phyloP scores from a whole-genome alignment of 2,888 invertebrate genomes.

The Erebia palarica region DNA sequence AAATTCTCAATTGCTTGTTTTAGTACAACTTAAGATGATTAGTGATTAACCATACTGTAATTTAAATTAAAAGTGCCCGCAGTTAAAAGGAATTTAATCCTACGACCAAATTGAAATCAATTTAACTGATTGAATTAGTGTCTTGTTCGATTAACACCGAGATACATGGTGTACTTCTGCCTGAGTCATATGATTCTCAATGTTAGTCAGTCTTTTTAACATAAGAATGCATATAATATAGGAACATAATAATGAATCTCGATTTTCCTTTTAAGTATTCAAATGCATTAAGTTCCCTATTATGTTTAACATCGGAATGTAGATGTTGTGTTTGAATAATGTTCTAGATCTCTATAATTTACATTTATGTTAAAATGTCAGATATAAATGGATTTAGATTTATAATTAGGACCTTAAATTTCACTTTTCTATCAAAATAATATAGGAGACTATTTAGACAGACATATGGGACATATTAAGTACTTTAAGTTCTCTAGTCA shows the following conservation, averaged over 20 bases:
- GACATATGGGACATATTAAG: conserved; percentile 2
- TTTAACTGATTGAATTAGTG: conserved; percentile 31
- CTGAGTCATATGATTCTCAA: conserved; percentile 13
- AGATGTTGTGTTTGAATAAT: conserved; percentile 8
- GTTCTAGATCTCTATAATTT: conserved; percentile 15
- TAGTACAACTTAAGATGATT: conserved; percentile 4
- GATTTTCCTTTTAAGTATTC: conserved; percentile 16
- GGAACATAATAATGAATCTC: conserved; percentile 18
- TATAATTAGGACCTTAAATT: conserved; percentile 2
- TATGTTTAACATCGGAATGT: conserved; percentile 18
- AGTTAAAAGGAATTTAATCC: conserved; percentile 24
- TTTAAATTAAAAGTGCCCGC: conserved; percentile 22
- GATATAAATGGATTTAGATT: conserved; percentile 8
- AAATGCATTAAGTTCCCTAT: conserved; percentile 10
- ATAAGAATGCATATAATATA: conserved; percentile 28
- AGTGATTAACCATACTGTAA: not conserved
- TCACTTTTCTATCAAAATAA: not conserved
- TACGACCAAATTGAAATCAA: conserved; percentile 30
- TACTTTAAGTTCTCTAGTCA: not conserved
- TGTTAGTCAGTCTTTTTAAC: conserved; percentile 19
- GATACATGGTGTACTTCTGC: not conserved
- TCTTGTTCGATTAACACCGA: conserved; percentile 14
- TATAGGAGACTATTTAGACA: not conserved
- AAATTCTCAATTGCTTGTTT: conserved; percentile 1
- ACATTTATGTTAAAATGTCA: conserved; percentile 9